A percentile compares a stretch with the other conserved stretches of the same genome.
phyloP scores from a whole-genome alignment of 2,113 vertebrate genomes.

The Tragelaphus strepsiceros region DNA sequence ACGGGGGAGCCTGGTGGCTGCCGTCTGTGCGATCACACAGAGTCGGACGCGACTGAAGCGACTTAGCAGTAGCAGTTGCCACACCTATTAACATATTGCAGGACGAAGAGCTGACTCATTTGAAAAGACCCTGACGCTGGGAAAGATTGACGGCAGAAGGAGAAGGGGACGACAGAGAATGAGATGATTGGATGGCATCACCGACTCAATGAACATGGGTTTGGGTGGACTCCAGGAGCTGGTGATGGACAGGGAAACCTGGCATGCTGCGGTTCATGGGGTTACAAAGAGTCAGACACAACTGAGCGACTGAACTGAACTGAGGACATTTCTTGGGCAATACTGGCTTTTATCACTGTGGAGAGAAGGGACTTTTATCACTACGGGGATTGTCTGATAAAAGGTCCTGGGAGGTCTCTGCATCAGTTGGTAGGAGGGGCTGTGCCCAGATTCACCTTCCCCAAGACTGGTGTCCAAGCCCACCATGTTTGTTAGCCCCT shows the following conservation, averaged over 20 bases:
- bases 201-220: neutral
- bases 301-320: neutral
- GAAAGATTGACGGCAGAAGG: neutral
- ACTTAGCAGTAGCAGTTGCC: no score
- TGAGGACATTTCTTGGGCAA: neutral
- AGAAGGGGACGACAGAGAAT: neutral
- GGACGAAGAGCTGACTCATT: neutral
- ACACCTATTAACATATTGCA: neutral
- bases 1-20: no score
- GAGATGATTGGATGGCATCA: neutral
- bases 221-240: neutral
- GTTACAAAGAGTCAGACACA: fast-evolving
- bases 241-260: neutral
- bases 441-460: neutral
- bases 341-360: neutral
- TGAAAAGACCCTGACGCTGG: neutral
- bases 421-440: neutral
- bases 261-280: fast-evolving
- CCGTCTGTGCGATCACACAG: fast-evolving
- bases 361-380: neutral
- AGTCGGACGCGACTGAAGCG: no score
- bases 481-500: fast-evolving
- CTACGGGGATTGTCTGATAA: neutral
- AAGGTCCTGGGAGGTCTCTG: neutral
- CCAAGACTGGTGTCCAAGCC: neutral